Evolutionary conservation across 2,113 vertebrate genomes (phyloP).

Genomic region (Upupa epops): DNA sequence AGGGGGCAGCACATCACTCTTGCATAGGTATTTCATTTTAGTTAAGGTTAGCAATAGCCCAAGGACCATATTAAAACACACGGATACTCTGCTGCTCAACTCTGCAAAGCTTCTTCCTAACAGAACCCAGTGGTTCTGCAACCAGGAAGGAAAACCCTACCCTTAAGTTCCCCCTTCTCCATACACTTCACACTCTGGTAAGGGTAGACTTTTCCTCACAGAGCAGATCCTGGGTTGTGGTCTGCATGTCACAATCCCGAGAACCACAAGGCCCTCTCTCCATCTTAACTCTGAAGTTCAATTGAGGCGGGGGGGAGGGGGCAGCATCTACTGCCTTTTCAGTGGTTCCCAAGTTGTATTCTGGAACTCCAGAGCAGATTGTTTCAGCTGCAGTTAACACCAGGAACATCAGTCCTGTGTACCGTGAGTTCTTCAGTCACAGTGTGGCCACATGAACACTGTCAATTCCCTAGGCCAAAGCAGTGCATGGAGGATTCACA

Average conservation of each 20-base stretch:
- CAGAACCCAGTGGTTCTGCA: neutral
- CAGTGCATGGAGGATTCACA: rapidly evolving
- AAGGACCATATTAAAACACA: neutral
- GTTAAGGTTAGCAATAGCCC: neutral
- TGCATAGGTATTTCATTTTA: too few species aligned
- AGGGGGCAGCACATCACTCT: neutral
- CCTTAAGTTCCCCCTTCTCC: neutral
- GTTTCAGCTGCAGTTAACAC: too few species aligned
- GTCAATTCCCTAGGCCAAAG: neutral
- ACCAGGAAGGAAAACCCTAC: neutral
- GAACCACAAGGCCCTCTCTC: neutral
- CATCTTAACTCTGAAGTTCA: neutral
- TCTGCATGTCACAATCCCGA: neutral
- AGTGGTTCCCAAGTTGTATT: neutral
- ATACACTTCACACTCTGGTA: neutral
- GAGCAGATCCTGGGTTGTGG: rapidly evolving
- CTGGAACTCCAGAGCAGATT: neutral
- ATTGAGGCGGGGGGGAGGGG: neutral
- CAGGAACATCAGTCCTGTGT: neutral
- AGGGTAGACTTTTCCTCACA: neutral
- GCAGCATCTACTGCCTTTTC: rapidly evolving
- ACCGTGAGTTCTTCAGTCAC: neutral
- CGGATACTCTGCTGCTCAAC: neutral
- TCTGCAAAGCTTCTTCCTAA: neutral
- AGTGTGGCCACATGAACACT: neutral